These are phyloP conservation scores for Siphamia tubifer DNA, from an alignment of 2,113 vertebrate species.

Conservation along the genomic window DNA sequence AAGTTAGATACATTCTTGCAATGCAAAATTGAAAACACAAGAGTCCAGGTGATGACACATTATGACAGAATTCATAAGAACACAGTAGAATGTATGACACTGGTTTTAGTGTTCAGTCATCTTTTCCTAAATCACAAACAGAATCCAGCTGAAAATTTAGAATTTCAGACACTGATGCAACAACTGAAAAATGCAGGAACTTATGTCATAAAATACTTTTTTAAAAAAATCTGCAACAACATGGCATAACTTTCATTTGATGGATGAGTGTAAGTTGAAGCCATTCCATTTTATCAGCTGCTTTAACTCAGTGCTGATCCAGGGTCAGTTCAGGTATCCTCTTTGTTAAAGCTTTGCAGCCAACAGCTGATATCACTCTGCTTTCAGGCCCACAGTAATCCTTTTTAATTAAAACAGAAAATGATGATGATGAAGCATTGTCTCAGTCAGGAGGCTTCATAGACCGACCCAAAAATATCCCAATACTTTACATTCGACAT, in stretches of 20 bases:
- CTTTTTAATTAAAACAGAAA: constrained; percentile 45
- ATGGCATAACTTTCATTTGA: constrained; percentile 1
- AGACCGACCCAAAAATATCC: constrained; percentile 25
- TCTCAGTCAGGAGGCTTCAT: constrained; percentile 19
- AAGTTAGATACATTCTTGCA: constrained; percentile 19
- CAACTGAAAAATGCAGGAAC: not conserved
- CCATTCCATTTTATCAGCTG: constrained; percentile 29
- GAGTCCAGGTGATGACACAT: not conserved
- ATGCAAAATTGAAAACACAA: not conserved
- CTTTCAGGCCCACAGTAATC: constrained; percentile 7
- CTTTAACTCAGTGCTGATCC: constrained; percentile 4
- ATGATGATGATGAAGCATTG: not conserved
- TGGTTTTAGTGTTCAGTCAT: too few relatives aligned
- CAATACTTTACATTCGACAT: constrained; percentile 28
- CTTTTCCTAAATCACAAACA: not conserved
- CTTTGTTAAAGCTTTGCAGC: not conserved
- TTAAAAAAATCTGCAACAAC: not conserved
- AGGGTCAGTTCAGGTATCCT: not conserved
- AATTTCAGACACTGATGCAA: constrained; percentile 17
- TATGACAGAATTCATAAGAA: not conserved
- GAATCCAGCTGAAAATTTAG: not conserved
- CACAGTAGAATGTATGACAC: not conserved
- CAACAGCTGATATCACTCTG: constrained; percentile 21
- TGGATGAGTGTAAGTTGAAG: constrained; percentile 29
- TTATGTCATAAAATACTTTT: constrained; percentile 18